phyloP scores from a whole-genome alignment of 2,797 vertebrate species.

The Brachyalestes nurse region DNA sequence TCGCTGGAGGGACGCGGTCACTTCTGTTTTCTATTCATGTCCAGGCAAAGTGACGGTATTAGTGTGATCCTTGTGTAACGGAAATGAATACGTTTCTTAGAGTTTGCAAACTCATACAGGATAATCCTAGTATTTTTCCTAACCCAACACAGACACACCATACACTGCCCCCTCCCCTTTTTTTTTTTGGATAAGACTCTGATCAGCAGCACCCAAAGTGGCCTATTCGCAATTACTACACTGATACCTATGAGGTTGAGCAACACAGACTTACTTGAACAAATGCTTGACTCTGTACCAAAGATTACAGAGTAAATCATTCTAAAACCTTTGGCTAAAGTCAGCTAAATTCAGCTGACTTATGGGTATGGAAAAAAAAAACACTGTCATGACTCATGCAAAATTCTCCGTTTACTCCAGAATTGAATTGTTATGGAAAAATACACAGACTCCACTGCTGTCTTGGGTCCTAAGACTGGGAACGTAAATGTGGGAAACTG shows the following conservation, averaged over 20 bases:
- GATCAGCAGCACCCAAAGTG: not conserved
- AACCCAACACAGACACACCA: conserved; percentile 22
- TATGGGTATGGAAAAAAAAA: not conserved
- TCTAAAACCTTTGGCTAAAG: not conserved
- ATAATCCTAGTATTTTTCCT: conserved; percentile 18
- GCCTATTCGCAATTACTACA: not conserved
- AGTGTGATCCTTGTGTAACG: not conserved
- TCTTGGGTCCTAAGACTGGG: not conserved
- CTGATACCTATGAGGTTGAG: conserved; percentile 7
- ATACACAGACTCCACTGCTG: not conserved
- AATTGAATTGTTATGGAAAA: conserved; percentile 3
- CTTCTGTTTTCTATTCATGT: not conserved
- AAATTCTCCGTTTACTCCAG: not conserved
- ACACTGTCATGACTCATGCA: not conserved
- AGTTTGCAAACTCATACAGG: conserved; percentile 15
- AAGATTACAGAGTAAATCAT: not conserved
- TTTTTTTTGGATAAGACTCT: no score
- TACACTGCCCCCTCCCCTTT: not conserved
- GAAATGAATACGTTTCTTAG: not conserved
- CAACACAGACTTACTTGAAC: conserved; percentile 17
- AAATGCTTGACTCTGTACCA: not conserved
- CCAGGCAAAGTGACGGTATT: not conserved
- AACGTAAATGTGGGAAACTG: not conserved
- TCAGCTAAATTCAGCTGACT: not conserved
- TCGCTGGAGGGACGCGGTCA: not conserved